Evolutionary conservation across 2,797 vertebrate genomes (phyloP).

Genomic region (Syndactyla subalaris): DNA sequence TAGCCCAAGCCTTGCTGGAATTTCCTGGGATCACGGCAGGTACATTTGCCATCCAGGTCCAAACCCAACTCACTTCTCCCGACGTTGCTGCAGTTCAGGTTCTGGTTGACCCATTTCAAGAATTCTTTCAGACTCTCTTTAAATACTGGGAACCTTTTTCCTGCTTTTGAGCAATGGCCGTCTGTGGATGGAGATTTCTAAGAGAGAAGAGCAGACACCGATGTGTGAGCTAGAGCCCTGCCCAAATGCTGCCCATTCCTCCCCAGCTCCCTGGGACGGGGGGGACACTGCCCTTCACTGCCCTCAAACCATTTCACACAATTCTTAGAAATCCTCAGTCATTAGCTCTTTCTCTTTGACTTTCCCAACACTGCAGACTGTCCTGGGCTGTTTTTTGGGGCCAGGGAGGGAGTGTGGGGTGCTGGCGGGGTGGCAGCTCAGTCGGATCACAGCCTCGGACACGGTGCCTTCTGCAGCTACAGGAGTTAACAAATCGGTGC

Average conservation of each 20-base stretch:
- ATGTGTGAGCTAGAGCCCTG: background rate
- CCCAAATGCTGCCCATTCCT: background rate
- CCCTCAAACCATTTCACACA: background rate
- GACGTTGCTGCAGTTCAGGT: rapidly evolving
- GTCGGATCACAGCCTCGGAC: no score
- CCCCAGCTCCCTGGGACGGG: background rate
- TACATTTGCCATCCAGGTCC: background rate
- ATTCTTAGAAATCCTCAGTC: background rate
- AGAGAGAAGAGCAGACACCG: background rate
- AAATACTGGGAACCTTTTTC: rapidly evolving
- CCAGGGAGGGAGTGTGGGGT: background rate
- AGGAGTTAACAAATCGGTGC: background rate
- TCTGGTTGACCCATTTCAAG: background rate
- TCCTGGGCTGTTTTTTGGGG: background rate
- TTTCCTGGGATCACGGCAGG: rapidly evolving
- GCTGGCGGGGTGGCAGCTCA: no score
- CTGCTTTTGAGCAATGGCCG: rapidly evolving
- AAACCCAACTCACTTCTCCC: rapidly evolving
- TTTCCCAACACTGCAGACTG: background rate
- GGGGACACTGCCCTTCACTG: background rate
- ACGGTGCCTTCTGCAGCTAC: background rate
- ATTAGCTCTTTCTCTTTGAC: background rate
- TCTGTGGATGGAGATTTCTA: background rate
- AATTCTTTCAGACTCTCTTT: background rate
- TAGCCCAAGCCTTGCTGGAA: background rate